Base-by-base conservation (phyloP, 2,113 vertebrate genomes). In the Indicator maculatus region DNA sequence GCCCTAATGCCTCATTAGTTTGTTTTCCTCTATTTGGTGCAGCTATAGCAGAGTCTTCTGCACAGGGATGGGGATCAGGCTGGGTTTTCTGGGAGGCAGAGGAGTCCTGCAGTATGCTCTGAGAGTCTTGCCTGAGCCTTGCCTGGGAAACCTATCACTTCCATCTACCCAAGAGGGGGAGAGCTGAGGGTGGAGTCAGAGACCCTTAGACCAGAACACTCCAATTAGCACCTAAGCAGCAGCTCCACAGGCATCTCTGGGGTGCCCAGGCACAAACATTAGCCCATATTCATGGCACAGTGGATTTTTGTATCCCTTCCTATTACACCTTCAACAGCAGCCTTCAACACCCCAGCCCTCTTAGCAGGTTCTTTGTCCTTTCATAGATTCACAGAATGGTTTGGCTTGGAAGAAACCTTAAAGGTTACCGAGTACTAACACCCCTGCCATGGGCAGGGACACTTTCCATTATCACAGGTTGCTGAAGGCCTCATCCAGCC, bases 1-100 rank as follows among this genome's bases (percentile, higher is more conserved):
- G 93, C 90, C 94, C 94, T 95, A 96, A 96, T 97, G 90, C 83
- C 81, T 95, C 95, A 95, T 95, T 97, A 96, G 95, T 91, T 97
- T 96, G 93, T 97, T 96, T 97, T 95, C 75, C 94, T 93, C 88
- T 93, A 72, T 89, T 94, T 90, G 83, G 95, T 94, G 63, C 85
- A 93, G 78, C 83, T 94, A 20, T 27, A 70, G 80, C 90, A 93
- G 75, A 93, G 65, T 16, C 79, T 96, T 28, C 41, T 90, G 63
- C 53, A 27, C 39, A 31, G 74, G 47, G 63, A 24, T 64, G 28
- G 86, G 90, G 91, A 94, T 65, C 89, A 87, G 91, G 78, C 50
- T 88, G 85, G 63, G 87, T 81, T 94, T 72, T 28, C 74, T 4
- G 2, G 33, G 20, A 60, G 50, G 36, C 58, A 61, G 77, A 39